Evolutionary conservation across 2,113 vertebrate species (phyloP).

Genomic region (Triplophysa dalaica): DNA sequence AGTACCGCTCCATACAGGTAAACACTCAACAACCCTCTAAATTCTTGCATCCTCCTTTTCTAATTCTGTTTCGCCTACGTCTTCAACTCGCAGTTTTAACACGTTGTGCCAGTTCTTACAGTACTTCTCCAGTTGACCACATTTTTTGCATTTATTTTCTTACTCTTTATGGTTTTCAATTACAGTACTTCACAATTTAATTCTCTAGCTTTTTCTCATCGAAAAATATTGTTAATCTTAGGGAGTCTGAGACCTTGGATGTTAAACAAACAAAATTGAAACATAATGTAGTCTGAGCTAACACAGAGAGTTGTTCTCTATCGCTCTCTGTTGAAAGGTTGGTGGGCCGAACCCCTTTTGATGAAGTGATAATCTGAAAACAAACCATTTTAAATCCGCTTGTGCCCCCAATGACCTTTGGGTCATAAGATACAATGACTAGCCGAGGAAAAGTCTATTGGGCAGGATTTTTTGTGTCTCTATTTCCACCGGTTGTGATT

Average conservation of each 20-base stretch:
- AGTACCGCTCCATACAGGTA: slow-evolving; percentile 94
- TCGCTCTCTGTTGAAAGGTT: slow-evolving; percentile 8
- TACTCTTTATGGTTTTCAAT: background rate
- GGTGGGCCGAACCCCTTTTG: slow-evolving; percentile 50
- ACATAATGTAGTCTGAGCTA: background rate
- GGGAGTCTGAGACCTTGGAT: background rate
- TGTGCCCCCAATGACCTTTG: slow-evolving; percentile 59
- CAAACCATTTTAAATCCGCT: slow-evolving; percentile 69
- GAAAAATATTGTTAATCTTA: background rate
- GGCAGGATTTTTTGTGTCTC: slow-evolving; percentile 74
- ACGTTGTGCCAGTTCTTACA: background rate
- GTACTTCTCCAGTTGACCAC: background rate
- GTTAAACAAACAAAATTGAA: background rate
- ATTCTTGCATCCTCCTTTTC: slow-evolving; percentile 51
- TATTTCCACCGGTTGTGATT: slow-evolving; percentile 67
- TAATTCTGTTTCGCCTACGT: slow-evolving; percentile 66
- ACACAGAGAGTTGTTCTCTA: background rate
- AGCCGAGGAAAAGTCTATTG: slow-evolving; percentile 55
- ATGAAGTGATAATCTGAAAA: slow-evolving; percentile 75
- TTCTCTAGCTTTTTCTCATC: background rate
- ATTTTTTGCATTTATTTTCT: background rate
- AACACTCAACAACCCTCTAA: slow-evolving; percentile 19
- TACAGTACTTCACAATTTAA: background rate
- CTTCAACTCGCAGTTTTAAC: background rate
- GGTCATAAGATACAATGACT: slow-evolving; percentile 60